Percentiles rank a stretch among this genome's conserved stretches.
Evolutionary conservation across 2,797 vertebrate species (phyloP).

Genomic region (Podarcis lilfordi): DNA sequence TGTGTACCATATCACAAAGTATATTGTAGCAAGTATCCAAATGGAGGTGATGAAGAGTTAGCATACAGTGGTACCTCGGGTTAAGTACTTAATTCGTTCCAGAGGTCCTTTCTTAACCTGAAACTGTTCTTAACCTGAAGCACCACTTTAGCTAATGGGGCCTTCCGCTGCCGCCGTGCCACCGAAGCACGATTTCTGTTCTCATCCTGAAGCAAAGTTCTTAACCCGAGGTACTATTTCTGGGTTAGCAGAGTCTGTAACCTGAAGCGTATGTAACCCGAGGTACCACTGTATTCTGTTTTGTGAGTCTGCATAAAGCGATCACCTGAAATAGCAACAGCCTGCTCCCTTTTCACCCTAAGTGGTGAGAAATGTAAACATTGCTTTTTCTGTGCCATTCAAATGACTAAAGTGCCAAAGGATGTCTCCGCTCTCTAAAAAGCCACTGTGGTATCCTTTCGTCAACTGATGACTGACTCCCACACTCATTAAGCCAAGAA

Average conservation of each 20-base stretch:
- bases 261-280: no score
- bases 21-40: background rate
- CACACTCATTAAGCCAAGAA: background rate
- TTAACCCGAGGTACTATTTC: no score
- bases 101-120: no score
- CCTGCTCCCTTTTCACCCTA: background rate
- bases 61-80: background rate
- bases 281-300: background rate
- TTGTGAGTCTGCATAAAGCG: background rate
- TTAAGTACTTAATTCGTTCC: no score
- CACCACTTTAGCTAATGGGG: no score
- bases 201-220: no score
- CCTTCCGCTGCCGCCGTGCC: no score
- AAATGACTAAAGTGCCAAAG: background rate
- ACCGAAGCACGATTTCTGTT: no score
- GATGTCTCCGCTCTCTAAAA: conserved; percentile 24
- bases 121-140: no score
- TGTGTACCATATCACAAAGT: background rate
- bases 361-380: background rate
- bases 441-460: conserved; percentile 17
- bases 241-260: no score
- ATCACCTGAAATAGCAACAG: background rate
- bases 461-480: background rate
- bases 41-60: background rate
- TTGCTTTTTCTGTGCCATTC: background rate